Conservation (phyloP, 64 coral and sea anemone genomes). For the Pocillopora damicornis region DNA sequence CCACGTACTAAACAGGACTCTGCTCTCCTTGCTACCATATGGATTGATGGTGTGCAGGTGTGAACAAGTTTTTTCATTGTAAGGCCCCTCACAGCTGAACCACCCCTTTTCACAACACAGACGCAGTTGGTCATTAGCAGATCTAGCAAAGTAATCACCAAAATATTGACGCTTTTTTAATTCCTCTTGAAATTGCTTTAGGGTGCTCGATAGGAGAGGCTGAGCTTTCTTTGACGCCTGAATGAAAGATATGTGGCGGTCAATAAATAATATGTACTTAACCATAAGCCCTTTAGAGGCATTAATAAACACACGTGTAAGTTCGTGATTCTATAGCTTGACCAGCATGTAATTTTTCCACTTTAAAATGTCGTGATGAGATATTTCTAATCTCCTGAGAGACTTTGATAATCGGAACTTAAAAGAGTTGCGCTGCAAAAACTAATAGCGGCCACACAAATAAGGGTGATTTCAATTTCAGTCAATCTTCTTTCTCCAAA, state of each 20-base stretch:
- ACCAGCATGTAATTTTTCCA: no score
- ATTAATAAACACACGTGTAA: no score
- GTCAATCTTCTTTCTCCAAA: no score
- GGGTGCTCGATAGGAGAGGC: not conserved
- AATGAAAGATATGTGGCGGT: not conserved
- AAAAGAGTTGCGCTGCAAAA: no score
- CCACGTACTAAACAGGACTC: slow-evolving; percentile 92
- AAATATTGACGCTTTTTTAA: slow-evolving; percentile 57
- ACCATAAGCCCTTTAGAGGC: not conserved
- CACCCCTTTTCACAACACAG: slow-evolving; percentile 79
- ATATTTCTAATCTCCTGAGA: no score
- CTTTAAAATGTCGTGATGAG: no score
- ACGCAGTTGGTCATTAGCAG: slow-evolving; percentile 45
- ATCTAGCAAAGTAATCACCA: slow-evolving; percentile 85
- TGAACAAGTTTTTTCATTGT: slow-evolving; percentile 49
- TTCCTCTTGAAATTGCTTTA: slow-evolving; percentile 65
- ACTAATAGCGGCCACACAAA: no score
- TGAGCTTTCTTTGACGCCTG: slow-evolving; percentile 62
- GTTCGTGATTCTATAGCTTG: no score
- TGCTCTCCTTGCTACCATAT: slow-evolving; percentile 87
- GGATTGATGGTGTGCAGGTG: slow-evolving; percentile 85
- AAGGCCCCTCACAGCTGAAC: slow-evolving; percentile 88
- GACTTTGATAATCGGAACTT: no score
- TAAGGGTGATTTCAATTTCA: no score
- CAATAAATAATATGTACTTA: not conserved